Conservation (phyloP, 2,113 vertebrate species). For the Hypanus sabinus region DNA sequence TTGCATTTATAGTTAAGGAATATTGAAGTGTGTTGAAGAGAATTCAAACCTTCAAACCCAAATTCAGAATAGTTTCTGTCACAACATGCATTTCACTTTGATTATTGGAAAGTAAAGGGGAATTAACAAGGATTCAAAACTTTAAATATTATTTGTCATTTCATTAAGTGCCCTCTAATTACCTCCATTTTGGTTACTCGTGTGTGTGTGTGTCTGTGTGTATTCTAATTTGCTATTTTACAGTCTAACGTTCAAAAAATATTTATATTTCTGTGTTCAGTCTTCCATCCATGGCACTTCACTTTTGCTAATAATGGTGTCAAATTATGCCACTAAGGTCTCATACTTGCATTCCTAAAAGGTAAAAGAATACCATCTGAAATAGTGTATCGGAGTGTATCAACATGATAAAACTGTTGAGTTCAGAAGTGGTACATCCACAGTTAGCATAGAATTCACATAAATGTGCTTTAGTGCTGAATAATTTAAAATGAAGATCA, state of each 20-base stretch:
- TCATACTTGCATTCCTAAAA: not conserved
- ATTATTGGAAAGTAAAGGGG: conserved; percentile 1
- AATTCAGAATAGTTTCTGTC: conserved; percentile 1
- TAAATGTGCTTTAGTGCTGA: not conserved
- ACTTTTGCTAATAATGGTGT: not conserved
- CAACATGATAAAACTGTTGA: not conserved
- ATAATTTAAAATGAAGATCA: not conserved
- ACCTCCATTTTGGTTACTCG: not conserved
- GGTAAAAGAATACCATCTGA: not conserved
- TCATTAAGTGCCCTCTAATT: not conserved
- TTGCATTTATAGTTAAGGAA: not conserved
- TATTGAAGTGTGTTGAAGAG: not conserved
- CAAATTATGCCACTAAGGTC: not conserved
- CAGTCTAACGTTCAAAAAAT: not conserved
- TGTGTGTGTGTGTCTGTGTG: not conserved
- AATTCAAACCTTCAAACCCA: not conserved
- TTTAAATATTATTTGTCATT: not conserved
- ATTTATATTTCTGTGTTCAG: not conserved
- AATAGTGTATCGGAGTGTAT: not conserved
- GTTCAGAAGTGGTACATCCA: not conserved
- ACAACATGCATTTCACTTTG: conserved; percentile 10
- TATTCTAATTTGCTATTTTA: conserved; percentile 1
- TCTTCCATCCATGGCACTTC: not conserved
- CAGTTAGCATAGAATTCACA: not conserved
- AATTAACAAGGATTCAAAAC: conserved; percentile 1